Evolutionary conservation across 2,113 vertebrate species (phyloP).

Genomic region (Potamarius usumacintae): DNA sequence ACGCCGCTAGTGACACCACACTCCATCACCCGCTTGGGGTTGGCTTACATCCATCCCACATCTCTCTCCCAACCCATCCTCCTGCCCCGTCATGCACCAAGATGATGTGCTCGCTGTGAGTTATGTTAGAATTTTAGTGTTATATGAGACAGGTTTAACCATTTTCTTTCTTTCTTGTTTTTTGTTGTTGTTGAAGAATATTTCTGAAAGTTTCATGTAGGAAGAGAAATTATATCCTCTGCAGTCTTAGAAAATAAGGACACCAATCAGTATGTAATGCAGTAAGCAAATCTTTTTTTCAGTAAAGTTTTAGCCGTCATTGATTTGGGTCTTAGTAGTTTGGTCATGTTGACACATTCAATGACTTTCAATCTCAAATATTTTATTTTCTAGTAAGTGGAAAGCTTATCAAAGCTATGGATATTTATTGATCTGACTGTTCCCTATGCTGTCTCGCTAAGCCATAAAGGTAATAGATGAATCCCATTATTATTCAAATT

Average conservation of each 20-base stretch:
- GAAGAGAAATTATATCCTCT: background rate
- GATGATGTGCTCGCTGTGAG: constrained; percentile 95
- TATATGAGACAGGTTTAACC: constrained; percentile 79
- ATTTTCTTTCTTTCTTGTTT: constrained; percentile 50
- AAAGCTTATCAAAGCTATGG: background rate
- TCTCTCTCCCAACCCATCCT: constrained; percentile 37
- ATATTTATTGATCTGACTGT: constrained; percentile 30
- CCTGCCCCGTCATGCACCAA: constrained; percentile 61
- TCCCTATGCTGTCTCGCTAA: constrained; percentile 34
- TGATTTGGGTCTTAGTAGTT: background rate
- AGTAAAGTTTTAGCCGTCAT: background rate
- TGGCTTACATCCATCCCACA: constrained; percentile 48
- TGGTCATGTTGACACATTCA: background rate
- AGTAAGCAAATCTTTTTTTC: background rate
- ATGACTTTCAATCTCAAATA: background rate
- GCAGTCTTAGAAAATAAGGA: background rate
- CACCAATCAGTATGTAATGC: background rate
- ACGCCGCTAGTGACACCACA: constrained; percentile 95
- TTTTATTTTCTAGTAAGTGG: constrained; percentile 27
- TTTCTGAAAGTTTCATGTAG: constrained; percentile 65
- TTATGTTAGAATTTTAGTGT: constrained; percentile 94
- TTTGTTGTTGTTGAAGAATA: constrained; percentile 51
- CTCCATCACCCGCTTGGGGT: constrained; percentile 86
- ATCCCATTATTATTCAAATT: constrained; percentile 22
- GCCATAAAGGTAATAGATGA: constrained; percentile 50